Conservation (phyloP, 2,888 invertebrate genomes). For the Parnassius mnemosyne region DNA sequence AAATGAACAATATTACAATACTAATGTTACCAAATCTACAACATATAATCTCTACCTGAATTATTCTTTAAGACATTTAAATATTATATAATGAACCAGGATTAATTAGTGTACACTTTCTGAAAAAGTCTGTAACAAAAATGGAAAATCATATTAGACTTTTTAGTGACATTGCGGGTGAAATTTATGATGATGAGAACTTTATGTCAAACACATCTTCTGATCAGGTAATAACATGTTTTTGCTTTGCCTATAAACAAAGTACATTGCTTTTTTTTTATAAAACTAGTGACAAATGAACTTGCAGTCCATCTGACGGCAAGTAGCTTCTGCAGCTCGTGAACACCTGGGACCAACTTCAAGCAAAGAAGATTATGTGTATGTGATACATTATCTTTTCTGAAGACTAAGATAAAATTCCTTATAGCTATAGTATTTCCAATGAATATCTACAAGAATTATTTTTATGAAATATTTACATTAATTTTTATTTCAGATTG, state of each 20-base stretch:
- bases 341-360: too few species aligned
- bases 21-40: too few species aligned
- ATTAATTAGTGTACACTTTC: too few species aligned
- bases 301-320: neutral
- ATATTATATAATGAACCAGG: too few species aligned
- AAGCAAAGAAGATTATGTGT: neutral
- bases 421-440: too few species aligned
- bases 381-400: neutral
- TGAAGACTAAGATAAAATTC: too few species aligned
- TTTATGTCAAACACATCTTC: conserved; percentile 62
- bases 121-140: conserved; percentile 20
- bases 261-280: neutral
- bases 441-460: neutral
- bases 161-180: conserved; percentile 56
- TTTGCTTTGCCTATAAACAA: too few species aligned
- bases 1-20: too few species aligned
- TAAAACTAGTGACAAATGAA: neutral
- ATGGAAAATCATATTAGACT: conserved; percentile 67
- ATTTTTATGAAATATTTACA: neutral
- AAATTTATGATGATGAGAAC: conserved; percentile 82
- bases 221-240: conserved; percentile 56
- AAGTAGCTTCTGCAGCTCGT: neutral
- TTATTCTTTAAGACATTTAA: too few species aligned
- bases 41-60: too few species aligned
- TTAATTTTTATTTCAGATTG: conserved; percentile 48